A percentile compares a stretch with the other conserved stretches of the same genome.
phyloP scores from a whole-genome alignment of 2,888 invertebrate genomes.

The Schrankia costaestrigalis region DNA sequence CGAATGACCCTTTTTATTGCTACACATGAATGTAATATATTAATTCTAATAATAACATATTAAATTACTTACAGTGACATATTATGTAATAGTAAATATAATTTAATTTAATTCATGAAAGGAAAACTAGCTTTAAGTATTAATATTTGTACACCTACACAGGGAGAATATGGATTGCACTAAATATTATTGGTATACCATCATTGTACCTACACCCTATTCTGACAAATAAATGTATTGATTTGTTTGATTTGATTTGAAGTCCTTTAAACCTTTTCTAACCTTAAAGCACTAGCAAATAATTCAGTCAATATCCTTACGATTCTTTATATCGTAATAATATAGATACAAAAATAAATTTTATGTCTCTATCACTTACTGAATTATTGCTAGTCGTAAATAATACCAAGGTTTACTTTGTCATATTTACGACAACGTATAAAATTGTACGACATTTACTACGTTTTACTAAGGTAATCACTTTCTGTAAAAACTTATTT shows the following conservation, averaged over 20 bases:
- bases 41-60: no score
- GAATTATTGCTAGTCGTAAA: constrained; percentile 64
- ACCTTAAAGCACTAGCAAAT: no score
- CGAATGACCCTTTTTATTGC: no score
- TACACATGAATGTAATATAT: no score
- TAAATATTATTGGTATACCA: no score
- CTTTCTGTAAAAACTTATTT: constrained; percentile 22
- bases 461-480: constrained; percentile 38
- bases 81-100: no score
- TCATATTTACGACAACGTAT: constrained; percentile 65
- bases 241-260: not conserved
- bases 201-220: no score
- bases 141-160: no score
- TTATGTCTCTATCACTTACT: constrained; percentile 75
- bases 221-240: not conserved
- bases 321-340: constrained; percentile 37
- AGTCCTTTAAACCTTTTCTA: not conserved
- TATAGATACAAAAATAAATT: constrained; percentile 28
- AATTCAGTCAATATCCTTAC: constrained; percentile 25
- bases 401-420: constrained; percentile 65
- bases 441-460: constrained; percentile 30
- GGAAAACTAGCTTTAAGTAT: no score
- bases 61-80: no score
- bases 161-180: no score
- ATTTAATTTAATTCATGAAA: no score